A percentile compares a stretch with the other conserved stretches of the same genome.
Evolutionary conservation across 2,888 invertebrate genomes (phyloP).

Genomic region (Pheosia gnoma): DNA sequence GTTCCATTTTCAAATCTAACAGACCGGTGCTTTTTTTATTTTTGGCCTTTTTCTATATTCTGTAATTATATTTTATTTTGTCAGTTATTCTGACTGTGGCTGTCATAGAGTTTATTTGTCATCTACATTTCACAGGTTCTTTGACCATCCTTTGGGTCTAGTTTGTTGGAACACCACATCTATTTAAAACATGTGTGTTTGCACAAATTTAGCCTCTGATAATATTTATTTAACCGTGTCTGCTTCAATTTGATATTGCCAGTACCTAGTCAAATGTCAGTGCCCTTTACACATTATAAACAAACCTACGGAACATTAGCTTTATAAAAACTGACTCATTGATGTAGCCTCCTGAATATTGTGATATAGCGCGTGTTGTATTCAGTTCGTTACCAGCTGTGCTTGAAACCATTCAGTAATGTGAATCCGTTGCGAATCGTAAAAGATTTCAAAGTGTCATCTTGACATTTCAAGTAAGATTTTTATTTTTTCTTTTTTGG

Average conservation of each 20-base stretch:
- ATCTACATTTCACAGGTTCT: too few species aligned
- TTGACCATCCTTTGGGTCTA: too few species aligned
- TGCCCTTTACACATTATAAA: not conserved
- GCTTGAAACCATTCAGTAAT: not conserved
- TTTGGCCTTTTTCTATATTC: too few species aligned
- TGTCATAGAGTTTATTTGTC: too few species aligned
- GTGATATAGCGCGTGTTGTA: not conserved
- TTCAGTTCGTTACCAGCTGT: not conserved
- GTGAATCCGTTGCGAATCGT: too few species aligned
- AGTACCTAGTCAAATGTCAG: not conserved
- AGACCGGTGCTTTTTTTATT: too few species aligned
- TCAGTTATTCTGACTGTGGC: too few species aligned
- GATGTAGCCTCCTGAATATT: not conserved
- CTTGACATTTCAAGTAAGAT: not conserved
- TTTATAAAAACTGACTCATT: not conserved
- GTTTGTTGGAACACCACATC: not conserved
- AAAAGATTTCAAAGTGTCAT: not conserved
- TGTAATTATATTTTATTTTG: too few species aligned
- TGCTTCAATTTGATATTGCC: conserved; percentile 1
- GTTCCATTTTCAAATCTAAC: too few species aligned
- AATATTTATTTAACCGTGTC: not conserved
- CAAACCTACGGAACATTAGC: not conserved
- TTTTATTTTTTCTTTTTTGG: not conserved
- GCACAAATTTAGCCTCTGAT: not conserved
- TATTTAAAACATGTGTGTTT: not conserved